Conservation (phyloP, 2,888 invertebrate genomes). For the Caenorhabditis sp. region DNA sequence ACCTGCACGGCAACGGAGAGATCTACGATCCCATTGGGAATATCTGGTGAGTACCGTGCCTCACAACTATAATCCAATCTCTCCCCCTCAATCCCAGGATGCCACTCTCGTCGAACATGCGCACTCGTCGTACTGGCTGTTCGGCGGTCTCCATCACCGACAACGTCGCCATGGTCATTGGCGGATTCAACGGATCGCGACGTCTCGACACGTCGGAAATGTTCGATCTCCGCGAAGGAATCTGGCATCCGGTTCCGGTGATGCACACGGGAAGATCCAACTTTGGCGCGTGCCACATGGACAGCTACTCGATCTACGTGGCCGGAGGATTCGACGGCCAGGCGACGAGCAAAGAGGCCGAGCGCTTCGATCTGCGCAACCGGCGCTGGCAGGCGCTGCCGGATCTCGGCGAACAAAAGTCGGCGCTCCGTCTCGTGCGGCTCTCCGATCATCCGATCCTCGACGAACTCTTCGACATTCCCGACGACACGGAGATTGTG, state of each 20-base stretch:
- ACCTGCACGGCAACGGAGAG: constrained; percentile 52
- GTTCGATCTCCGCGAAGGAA: constrained; percentile 59
- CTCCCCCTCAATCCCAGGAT: not conserved
- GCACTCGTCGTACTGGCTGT: constrained; percentile 56
- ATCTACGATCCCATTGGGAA: constrained; percentile 47
- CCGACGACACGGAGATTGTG: constrained; percentile 34
- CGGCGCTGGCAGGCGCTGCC: constrained; percentile 53
- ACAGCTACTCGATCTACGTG: constrained; percentile 43
- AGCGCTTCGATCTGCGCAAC: constrained; percentile 46
- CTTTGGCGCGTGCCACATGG: constrained; percentile 33
- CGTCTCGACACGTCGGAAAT: constrained; percentile 60
- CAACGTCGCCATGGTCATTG: constrained; percentile 37
- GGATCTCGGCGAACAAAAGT: constrained; percentile 50
- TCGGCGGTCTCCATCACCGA: constrained; percentile 41
- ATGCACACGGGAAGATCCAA: constrained; percentile 59
- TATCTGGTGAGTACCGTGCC: constrained; percentile 19
- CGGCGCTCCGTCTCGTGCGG: constrained; percentile 53
- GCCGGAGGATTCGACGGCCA: constrained; percentile 66
- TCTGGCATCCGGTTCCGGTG: constrained; percentile 56
- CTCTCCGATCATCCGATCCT: constrained; percentile 54
- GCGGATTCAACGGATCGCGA: constrained; percentile 59
- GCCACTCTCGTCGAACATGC: constrained; percentile 42
- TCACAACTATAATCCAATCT: not conserved
- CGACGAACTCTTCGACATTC: constrained; percentile 49
- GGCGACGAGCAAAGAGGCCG: constrained; percentile 47